Base-by-base conservation (phyloP, 1,140 invertebrate species). In the Odontomachus brunneus region DNA sequence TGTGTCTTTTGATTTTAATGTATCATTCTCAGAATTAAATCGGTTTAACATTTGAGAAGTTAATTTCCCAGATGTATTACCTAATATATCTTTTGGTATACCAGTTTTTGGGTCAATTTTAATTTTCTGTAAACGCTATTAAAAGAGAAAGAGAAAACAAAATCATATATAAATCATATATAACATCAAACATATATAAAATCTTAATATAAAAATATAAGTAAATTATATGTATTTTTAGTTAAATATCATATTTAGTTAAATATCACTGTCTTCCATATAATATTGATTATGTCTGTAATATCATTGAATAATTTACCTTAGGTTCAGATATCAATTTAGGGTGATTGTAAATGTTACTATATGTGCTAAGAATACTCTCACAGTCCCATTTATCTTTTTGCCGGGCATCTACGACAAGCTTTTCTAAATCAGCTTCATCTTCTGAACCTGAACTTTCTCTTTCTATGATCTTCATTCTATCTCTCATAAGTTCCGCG, bases 341-440 rank as follows among this genome's bases (percentile, higher is more conserved):
- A 0, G 98, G 98, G 94, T 97, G 97, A 94, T 99, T 98, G 90
- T 98, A 98, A 60, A 97, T 94, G 90, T 97, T 98, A 11, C 97
- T 98, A 92, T 98, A 98, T 2, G 97, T 98, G 24, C 97, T 97
- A 9, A 99, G 92, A 90, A 99, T 97, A 80, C 97, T 98, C 94
- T 99, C 97, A 93, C 98, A 99, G 94, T 99, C 98, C 97, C 97
- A 99, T 92, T 96, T 96, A 29, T 96, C 95, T 33, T 95, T 95
- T 85, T 96, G 95, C 53, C 90, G 87, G 19, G 96, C 94, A 55
- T 95, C 94, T 9, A 97, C 95, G 84, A 96, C 95, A 73, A 96
- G 88, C 15, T 95, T 94, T 44, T 95, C 94, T 19, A 96, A 87
- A 74, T 97, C 95, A 17, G 96, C 94, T 69, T 95, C 95, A 63